Evolutionary conservation across 2,797 vertebrate genomes (phyloP).

Genomic region (Melanotaenia nigrans): DNA sequence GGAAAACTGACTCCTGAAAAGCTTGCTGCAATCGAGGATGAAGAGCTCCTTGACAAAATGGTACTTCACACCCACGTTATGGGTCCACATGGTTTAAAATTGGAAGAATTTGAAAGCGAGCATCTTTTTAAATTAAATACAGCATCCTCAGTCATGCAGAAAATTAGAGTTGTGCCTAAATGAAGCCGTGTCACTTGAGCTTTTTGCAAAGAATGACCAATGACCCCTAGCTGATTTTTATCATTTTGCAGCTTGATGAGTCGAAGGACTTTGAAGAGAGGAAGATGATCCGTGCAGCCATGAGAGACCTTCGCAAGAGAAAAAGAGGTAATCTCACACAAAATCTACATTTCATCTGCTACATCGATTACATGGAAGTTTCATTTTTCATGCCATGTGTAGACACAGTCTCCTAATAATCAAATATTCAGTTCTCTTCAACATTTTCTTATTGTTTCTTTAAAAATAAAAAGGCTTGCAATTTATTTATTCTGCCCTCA

Average conservation of each 20-base stretch:
- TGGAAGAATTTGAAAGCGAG: conserved; percentile 8
- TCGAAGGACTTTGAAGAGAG: conserved; percentile 94
- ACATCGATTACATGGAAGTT: neutral
- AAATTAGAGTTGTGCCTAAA: neutral
- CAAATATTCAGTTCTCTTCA: neutral
- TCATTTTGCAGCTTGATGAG: conserved; percentile 86
- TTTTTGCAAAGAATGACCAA: conserved; percentile 26
- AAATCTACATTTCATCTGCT: neutral
- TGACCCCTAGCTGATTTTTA: conserved; percentile 26
- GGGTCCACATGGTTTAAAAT: conserved; percentile 31
- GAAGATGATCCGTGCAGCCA: conserved; percentile 92
- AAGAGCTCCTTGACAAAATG: conserved; percentile 95
- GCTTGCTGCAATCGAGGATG: conserved; percentile 91
- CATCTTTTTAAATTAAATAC: conserved; percentile 13
- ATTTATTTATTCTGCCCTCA: conserved; percentile 69
- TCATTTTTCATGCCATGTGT: neutral
- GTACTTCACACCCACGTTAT: conserved; percentile 74
- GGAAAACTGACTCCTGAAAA: conserved; percentile 85
- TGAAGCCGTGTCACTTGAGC: neutral
- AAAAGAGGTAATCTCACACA: conserved; percentile 89
- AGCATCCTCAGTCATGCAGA: conserved; percentile 17
- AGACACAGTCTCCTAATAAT: neutral
- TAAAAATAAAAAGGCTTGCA: neutral
- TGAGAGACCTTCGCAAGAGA: conserved; percentile 94
- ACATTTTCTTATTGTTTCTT: neutral